These are phyloP conservation scores for Lithobates pipiens DNA, from an alignment of 2,797 vertebrate species.

Conservation along the genomic window DNA sequence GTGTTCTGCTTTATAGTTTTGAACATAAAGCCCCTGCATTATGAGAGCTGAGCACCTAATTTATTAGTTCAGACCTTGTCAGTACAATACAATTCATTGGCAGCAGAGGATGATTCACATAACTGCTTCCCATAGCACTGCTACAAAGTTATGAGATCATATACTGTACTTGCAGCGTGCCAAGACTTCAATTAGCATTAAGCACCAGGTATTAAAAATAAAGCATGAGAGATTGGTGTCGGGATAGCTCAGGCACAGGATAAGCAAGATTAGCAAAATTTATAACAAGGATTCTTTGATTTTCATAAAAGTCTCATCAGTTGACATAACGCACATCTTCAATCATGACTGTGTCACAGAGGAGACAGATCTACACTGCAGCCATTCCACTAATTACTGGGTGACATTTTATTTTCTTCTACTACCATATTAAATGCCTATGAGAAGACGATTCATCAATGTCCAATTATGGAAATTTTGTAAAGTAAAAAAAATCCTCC, in stretches of 20 bases:
- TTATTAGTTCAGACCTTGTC: too few relatives aligned
- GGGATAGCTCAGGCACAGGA: neutral
- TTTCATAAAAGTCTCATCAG: conserved; percentile 36
- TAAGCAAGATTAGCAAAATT: conserved; percentile 41
- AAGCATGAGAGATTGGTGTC: conserved; percentile 31
- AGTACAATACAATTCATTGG: conserved; percentile 2
- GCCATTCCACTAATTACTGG: neutral
- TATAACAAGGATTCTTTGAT: conserved; percentile 28
- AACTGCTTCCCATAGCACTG: neutral
- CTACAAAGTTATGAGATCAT: conserved; percentile 36
- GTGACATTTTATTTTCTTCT: neutral
- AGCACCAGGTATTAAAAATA: conserved; percentile 17
- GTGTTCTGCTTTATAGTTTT: too few relatives aligned
- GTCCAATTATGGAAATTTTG: neutral
- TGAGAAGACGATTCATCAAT: neutral
- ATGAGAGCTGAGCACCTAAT: too few relatives aligned
- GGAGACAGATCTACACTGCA: neutral
- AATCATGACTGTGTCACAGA: conserved; percentile 15
- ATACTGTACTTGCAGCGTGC: conserved; percentile 27
- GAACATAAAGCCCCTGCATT: too few relatives aligned
- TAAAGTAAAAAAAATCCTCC: neutral
- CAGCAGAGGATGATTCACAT: neutral
- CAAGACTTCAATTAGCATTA: conserved; percentile 54
- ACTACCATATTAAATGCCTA: neutral
- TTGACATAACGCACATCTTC: conserved; percentile 19